phyloP scores from a whole-genome alignment of 2,113 vertebrate species.

The Beaufortia kweichowensis region DNA sequence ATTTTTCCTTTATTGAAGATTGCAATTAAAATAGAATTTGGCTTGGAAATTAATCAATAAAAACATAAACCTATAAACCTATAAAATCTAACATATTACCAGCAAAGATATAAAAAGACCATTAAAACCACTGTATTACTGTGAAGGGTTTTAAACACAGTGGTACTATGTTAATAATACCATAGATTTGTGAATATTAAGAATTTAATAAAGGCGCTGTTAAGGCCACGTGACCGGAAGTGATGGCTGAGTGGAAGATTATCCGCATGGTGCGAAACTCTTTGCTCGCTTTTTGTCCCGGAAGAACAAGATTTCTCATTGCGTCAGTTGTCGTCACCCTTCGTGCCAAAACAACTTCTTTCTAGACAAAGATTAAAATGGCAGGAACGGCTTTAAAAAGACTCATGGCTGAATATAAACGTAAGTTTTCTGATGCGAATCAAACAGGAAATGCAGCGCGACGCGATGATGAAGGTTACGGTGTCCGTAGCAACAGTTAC shows the following conservation, averaged over 20 bases:
- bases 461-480: no score
- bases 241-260: not conserved
- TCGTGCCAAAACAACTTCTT: slow-evolving; percentile 32
- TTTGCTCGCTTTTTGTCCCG: slow-evolving; percentile 21
- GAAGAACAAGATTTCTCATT: slow-evolving; percentile 16
- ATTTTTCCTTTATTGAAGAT: no score
- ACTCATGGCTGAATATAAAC: slow-evolving; percentile 59
- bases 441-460: not conserved
- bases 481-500: slow-evolving; percentile 3
- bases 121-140: no score
- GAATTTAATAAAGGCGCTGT: no score
- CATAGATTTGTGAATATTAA: no score
- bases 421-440: slow-evolving; percentile 26
- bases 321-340: slow-evolving; percentile 13
- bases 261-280: not conserved
- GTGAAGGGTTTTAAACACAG: no score
- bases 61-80: no score
- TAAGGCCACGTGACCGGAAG: slow-evolving; percentile 12
- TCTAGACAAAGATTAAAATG: slow-evolving; percentile 28
- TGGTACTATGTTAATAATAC: no score
- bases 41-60: no score
- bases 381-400: slow-evolving; percentile 57
- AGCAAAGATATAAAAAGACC: no score
- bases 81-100: no score
- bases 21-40: no score